Base-by-base conservation (phyloP, 2,888 invertebrate species). In the Apeira syringaria region DNA sequence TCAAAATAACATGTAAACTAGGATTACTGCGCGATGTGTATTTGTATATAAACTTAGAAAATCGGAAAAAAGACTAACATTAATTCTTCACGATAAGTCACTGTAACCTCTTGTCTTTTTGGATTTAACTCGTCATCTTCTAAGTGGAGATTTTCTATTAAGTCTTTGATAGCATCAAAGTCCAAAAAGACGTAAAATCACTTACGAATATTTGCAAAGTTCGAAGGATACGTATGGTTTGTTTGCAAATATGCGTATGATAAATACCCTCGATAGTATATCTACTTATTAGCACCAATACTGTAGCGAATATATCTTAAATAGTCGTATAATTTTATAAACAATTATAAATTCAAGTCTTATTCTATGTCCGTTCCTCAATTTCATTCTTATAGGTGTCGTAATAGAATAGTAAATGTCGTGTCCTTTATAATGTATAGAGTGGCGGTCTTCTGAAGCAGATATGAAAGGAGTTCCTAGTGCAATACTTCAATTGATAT, bases 331-430 rank as follows among this genome's bases (percentile, higher is more conserved):
- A 73, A 70, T 80, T 80, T 81, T 7, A 6, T 45, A 62, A 68
- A 65, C 72, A 68, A 60, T 69, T 67, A 68, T 66, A 68, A 68
- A 73, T 71, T 79, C 75, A 80, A 77, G 56, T 81, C 84, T 85
- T 77, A 70, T 64, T 82, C 85, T 86, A 81, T 86, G 80, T 88
- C 88, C 87, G 81, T 88, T 86, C 85, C 84, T 88, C 84, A 64
- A 85, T 87, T 89, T 89, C 87, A 64, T 77, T 84, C 87, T 88
- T 85, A 82, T 88, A 85, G 79, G 72, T 88, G 87, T 88, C 85
- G 88, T 88, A 80, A 79, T 88, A 89, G 89, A 68, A 68, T 89
- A 88, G 85, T 86, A 54, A 74, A 65, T 85, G 88, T 88, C 80
- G 87, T 89, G 86, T 86, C 83, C 84, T 72, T 76, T n/a, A n/a